A percentile compares a stretch with the other conserved stretches of the same genome.
phyloP scores from a whole-genome alignment of 2,888 invertebrate genomes.

The Luffia ferchaultella region DNA sequence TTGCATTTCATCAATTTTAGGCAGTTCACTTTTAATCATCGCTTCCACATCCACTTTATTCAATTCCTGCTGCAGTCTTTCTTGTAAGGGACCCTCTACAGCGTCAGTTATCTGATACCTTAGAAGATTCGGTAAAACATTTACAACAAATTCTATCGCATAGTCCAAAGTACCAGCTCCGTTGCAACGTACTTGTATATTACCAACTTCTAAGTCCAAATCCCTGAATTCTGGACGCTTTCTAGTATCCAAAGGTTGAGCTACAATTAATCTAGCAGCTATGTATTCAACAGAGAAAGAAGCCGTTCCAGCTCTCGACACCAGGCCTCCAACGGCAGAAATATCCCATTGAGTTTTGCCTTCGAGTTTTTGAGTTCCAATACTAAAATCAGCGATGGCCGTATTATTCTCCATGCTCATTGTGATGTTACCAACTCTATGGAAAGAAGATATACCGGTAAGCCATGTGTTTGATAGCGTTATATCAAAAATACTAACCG shows the following conservation, averaged over 20 bases:
- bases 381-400: constrained; percentile 70
- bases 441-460: constrained; percentile 81
- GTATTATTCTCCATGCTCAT: constrained; percentile 77
- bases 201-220: constrained; percentile 81
- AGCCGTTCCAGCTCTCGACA: constrained; percentile 75
- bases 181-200: constrained; percentile 83
- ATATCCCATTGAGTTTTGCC: constrained; percentile 85
- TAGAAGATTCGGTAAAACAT: constrained; percentile 84
- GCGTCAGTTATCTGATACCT: constrained; percentile 90
- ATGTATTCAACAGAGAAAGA: constrained; percentile 84
- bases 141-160: constrained; percentile 79
- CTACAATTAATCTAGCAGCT: constrained; percentile 71
- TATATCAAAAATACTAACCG: constrained; percentile 74
- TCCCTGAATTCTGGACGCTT: constrained; percentile 75
- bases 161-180: constrained; percentile 91
- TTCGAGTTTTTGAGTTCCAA: constrained; percentile 81
- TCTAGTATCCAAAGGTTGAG: constrained; percentile 81
- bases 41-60: constrained; percentile 79
- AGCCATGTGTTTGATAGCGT: constrained; percentile 79
- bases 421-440: constrained; percentile 81
- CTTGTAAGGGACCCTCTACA: constrained; percentile 78
- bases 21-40: constrained; percentile 73
- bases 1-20: constrained; percentile 70
- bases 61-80: constrained; percentile 76
- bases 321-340: constrained; percentile 70